phyloP scores from a whole-genome alignment of 2,888 invertebrate species.

The Epirrhoe alternata region DNA sequence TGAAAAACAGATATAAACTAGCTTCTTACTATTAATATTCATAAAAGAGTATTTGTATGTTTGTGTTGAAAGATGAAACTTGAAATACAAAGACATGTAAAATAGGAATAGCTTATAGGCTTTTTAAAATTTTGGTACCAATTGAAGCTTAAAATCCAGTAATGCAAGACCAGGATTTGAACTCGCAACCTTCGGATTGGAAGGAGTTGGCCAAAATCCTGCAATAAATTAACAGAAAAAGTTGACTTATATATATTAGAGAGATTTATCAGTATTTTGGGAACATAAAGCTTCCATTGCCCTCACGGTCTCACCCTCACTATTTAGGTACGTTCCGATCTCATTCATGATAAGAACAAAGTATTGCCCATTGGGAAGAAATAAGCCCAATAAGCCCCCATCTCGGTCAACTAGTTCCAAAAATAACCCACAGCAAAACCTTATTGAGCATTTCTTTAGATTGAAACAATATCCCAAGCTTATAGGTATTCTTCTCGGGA shows the following conservation, averaged over 20 bases:
- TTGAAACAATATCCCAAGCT: conserved; percentile 29
- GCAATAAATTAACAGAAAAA: background rate
- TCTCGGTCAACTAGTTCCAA: conserved; percentile 23
- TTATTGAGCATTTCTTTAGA: conserved; percentile 25
- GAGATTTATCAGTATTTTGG: background rate
- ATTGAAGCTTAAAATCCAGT: no score
- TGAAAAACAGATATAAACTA: conserved; percentile 21
- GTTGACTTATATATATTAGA: background rate
- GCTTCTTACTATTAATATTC: background rate
- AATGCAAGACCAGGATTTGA: no score
- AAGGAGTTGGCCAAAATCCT: background rate
- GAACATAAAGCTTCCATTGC: background rate
- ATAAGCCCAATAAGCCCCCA: conserved; percentile 26
- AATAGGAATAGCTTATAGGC: no score
- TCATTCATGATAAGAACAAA: conserved; percentile 30
- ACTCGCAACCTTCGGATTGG: no score
- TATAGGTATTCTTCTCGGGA: conserved; percentile 24
- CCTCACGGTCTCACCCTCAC: conserved; percentile 5
- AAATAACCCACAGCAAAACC: conserved; percentile 16
- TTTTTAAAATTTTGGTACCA: no score
- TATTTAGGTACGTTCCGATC: conserved; percentile 31
- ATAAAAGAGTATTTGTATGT: no score
- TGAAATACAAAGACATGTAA: no score
- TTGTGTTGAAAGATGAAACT: no score
- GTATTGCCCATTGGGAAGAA: conserved; percentile 27